Percentiles rank a stretch among this genome's conserved stretches.
These are phyloP conservation scores for Alligator sinensis DNA, from an alignment of 2,113 vertebrate species.

Conservation along the genomic window DNA sequence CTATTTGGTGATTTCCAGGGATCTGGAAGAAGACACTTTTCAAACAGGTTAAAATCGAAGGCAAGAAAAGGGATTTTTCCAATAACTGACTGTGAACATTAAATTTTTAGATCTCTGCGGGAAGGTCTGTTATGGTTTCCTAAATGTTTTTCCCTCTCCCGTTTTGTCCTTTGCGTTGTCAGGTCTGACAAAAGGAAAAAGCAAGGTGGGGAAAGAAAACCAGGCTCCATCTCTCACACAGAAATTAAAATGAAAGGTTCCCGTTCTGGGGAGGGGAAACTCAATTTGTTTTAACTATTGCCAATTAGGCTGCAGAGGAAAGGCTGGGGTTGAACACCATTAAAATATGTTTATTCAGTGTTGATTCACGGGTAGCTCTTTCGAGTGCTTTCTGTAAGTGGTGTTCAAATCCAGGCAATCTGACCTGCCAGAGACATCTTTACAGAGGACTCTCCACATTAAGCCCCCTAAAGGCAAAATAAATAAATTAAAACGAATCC, in stretches of 20 bases:
- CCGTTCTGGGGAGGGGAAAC: neutral
- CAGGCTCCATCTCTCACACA: neutral
- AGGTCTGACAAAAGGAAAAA: conserved; percentile 4
- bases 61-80: conserved; percentile 7
- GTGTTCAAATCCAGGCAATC: conserved; percentile 35
- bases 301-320: neutral
- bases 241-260: conserved; percentile 34
- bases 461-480: conserved; percentile 35
- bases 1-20: neutral
- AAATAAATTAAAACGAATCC: conserved; percentile 42
- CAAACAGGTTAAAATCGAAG: conserved; percentile 7
- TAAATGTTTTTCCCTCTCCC: neutral
- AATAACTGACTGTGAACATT: conserved; percentile 26
- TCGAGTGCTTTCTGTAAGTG: conserved; percentile 6
- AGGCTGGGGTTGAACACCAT: conserved; percentile 33
- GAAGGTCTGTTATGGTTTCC: conserved; percentile 1
- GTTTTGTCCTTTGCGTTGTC: conserved; percentile 30
- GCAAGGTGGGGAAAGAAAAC: conserved; percentile 1
- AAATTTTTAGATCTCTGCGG: conserved; percentile 9
- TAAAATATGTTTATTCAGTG: conserved; percentile 48
- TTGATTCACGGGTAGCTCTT: conserved; percentile 29
- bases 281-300: conserved; percentile 3
- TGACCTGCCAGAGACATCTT: conserved; percentile 43
- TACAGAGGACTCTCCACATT: neutral
- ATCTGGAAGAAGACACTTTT: conserved; percentile 8